Base-by-base conservation (phyloP, 2,113 vertebrate genomes). In the Neolamprologus toae region DNA sequence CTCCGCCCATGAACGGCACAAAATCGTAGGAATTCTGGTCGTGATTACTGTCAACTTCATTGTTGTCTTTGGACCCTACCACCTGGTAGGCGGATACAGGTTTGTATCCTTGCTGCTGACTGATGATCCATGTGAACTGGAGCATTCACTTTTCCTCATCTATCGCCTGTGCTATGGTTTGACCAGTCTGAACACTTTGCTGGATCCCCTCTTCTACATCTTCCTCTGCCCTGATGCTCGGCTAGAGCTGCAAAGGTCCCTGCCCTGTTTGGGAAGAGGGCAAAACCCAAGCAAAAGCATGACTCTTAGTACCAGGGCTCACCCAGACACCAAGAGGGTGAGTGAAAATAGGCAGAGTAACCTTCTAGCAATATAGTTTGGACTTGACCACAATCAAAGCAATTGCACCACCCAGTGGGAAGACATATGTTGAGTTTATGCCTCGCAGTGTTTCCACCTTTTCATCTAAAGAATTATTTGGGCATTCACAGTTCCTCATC, bases 121-220 rank as follows among this genome's bases (percentile, higher is more conserved):
- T 1, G 89, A 94, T 7, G 92, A 96, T 82, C 95, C 92, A 1
- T 97, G 96, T 26, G 57, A 51, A 4, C n/a, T 96, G 35, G 96
- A 97, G 83, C 91, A 47, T 14, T 95, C 96, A 0, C 92, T 97
- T 76, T 97, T 96, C 90, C 92, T 96, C 8, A 49, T 89, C 76
- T 96, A 97, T 71, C 95, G 96, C 14, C 92, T 97, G 19, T 97
- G 96, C 92, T 97, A 96, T 7, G 96, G 96, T 19, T 91, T 97
- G 83, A 97, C 96, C 84, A 97, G 97, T 88, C 95, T 97, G 28
- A 97, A 97, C 92, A 96, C 96, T n/a, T 83, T 97, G 28, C 92
- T 97, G 84, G 95, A 97, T 84, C 97, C 97, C 2, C 96, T 97
- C 59, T 96, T 97, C 85, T 97, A 97, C 90, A 96, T 97, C 68